Conservation (phyloP, 2,888 invertebrate genomes). For the Scrobipalpa costella region DNA sequence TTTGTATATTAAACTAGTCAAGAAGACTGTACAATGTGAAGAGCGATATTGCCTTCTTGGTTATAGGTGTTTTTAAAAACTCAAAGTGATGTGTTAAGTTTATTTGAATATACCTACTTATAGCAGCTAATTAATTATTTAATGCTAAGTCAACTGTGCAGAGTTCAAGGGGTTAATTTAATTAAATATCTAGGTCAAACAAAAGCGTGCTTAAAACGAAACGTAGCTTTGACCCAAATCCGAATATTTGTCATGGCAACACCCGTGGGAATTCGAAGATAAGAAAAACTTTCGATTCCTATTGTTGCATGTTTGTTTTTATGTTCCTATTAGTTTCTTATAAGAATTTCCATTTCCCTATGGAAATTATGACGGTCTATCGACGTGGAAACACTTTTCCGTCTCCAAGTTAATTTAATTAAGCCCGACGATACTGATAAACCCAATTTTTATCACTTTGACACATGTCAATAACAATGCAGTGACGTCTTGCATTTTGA, state of each 20-base stretch:
- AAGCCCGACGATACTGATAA: slow-evolving; percentile 37
- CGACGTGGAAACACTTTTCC: slow-evolving; percentile 31
- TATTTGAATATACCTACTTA: neutral
- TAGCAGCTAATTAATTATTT: slow-evolving; percentile 5
- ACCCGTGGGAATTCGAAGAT: slow-evolving; percentile 64
- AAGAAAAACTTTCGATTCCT: slow-evolving; percentile 62
- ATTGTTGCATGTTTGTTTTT: slow-evolving; percentile 59
- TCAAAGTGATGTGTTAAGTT: too few species aligned
- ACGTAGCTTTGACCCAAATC: slow-evolving; percentile 55
- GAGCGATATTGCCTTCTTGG: too few species aligned
- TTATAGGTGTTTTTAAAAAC: neutral
- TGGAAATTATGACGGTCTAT: slow-evolving; percentile 45
- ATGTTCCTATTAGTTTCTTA: slow-evolving; percentile 54
- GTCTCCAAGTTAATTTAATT: neutral
- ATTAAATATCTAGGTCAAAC: slow-evolving; percentile 28
- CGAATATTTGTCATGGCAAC: slow-evolving; percentile 58
- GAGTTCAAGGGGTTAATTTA: slow-evolving; percentile 4
- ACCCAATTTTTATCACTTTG: slow-evolving; percentile 57
- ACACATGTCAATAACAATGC: slow-evolving; percentile 62
- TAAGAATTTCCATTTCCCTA: slow-evolving; percentile 52
- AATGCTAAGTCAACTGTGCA: neutral
- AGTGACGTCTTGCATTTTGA: slow-evolving; percentile 71
- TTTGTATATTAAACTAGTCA: neutral
- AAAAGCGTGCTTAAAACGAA: slow-evolving; percentile 43
- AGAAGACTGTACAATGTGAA: neutral